Percentiles rank a stretch among this genome's conserved stretches.
phyloP scores from a whole-genome alignment of 1,140 invertebrate species.

The Hyphantria cunea region DNA sequence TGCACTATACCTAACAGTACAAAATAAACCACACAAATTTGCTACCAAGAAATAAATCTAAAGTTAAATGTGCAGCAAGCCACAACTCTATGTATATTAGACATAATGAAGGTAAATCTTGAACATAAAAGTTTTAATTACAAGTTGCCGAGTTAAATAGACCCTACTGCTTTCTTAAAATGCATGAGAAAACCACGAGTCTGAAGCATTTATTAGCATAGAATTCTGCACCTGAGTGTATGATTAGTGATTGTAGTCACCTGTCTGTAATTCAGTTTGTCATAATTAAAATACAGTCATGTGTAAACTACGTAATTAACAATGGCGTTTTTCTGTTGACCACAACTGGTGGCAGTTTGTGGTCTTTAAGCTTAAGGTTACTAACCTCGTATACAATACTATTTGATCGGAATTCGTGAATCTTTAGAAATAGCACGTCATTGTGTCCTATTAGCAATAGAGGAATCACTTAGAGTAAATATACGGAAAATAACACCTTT shows the following conservation, averaged over 20 bases:
- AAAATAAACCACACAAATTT: no score
- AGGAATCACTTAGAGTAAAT: slow-evolving; percentile 70
- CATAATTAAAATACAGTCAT: slow-evolving; percentile 48
- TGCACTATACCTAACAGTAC: no score
- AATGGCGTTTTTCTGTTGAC: slow-evolving; percentile 61
- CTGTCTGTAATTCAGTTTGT: slow-evolving; percentile 47
- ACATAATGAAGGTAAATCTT: slow-evolving; percentile 27
- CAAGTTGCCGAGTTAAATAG: slow-evolving; percentile 16
- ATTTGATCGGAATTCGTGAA: slow-evolving; percentile 71
- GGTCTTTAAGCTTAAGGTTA: slow-evolving; percentile 67
- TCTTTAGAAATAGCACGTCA: slow-evolving; percentile 71
- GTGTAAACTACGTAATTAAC: slow-evolving; percentile 60
- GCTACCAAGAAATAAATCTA: no score
- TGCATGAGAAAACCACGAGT: slow-evolving; percentile 34
- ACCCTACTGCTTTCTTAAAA: neutral
- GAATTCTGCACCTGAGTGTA: slow-evolving; percentile 28
- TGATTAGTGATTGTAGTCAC: slow-evolving; percentile 40
- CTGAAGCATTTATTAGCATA: slow-evolving; percentile 22
- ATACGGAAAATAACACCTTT: slow-evolving; percentile 61
- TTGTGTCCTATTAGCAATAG: slow-evolving; percentile 70
- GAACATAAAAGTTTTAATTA: slow-evolving; percentile 41
- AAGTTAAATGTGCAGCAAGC: no score
- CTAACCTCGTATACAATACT: slow-evolving; percentile 64
- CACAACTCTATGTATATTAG: no score
- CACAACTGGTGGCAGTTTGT: slow-evolving; percentile 61